A percentile compares a stretch with the other conserved stretches of the same genome.
phyloP scores from a whole-genome alignment of 2,113 vertebrate genomes.

The Hippopotamus amphibius region DNA sequence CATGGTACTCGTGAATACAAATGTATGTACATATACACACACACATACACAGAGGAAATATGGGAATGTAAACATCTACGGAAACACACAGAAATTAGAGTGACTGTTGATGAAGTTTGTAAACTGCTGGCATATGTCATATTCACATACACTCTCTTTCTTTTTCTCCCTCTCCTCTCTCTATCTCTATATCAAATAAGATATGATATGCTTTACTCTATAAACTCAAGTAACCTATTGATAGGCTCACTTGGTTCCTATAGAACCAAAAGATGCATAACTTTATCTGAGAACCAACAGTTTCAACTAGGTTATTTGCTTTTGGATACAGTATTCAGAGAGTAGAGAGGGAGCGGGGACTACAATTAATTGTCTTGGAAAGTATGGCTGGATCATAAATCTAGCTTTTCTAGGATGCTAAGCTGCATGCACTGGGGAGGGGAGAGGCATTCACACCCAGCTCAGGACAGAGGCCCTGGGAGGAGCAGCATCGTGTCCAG shows the following conservation, averaged over 20 bases:
- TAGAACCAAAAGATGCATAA: background rate
- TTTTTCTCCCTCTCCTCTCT: background rate
- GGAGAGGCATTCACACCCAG: background rate
- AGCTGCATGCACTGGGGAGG: background rate
- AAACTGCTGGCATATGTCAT: background rate
- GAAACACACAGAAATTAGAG: background rate
- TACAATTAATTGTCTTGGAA: background rate
- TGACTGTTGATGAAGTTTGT: background rate
- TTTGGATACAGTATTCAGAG: background rate
- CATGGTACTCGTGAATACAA: background rate
- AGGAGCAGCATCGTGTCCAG: background rate
- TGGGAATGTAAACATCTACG: background rate
- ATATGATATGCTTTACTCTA: background rate
- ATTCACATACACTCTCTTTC: background rate
- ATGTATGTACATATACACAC: rapidly evolving
- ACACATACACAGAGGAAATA: background rate
- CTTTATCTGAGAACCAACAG: background rate
- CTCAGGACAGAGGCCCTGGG: background rate
- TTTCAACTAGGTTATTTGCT: background rate
- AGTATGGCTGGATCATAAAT: background rate
- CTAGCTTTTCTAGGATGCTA: background rate
- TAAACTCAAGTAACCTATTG: background rate
- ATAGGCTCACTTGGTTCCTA: background rate
- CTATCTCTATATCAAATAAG: background rate
- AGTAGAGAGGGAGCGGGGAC: background rate